Evolutionary conservation across 2,113 vertebrate genomes (phyloP), one percentile per base, ranked within the genome.

Genomic region (Numenius arquata): DNA sequence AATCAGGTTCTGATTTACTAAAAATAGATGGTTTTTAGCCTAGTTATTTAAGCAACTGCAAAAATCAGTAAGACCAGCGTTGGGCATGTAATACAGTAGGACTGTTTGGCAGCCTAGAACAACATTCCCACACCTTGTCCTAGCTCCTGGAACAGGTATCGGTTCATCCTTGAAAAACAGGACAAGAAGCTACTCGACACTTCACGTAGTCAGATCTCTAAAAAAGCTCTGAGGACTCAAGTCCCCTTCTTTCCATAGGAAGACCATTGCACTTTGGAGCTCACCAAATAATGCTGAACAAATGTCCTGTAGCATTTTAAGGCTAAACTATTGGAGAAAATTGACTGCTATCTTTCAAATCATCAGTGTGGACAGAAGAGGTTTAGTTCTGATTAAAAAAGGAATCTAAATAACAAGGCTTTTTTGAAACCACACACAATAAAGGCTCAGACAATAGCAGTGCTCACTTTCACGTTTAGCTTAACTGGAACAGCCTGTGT

Each of bases 361-460:
- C 30, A 88, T 93, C 92, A 87, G 95, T 96, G 96, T 95, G 94
- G 94, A 96, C 91, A 95, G 94, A 90, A 71, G 92, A 97, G 88
- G 78, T 96, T 94, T 95, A 91, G 83, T 96, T 95, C 96, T 66
- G 84, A 93, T 96, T 93, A 81, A 78, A 89, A 66, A 89, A 73
- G 59, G 75, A 95, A 94, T 96, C 97, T 97, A 97, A 96, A 88
- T 94, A 89, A 97, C 96, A 95, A 97, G 90, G 92, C 95, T 97
- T 96, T 95, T 97, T 95, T 81, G 95, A 97, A 98, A 98, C 93
- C 97, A 97, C 96, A 96, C 93, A 80, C 94, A 91, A 70, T 30
- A 65, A 96, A 97, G 98, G 98, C 98, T 99, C 98, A 98, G 98
- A 97, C 92, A 97, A 86, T 95, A 98, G 98, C 98, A 98, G 95